Evolutionary conservation across 2,113 vertebrate species (phyloP).

Genomic region (Caranx melampygus): DNA sequence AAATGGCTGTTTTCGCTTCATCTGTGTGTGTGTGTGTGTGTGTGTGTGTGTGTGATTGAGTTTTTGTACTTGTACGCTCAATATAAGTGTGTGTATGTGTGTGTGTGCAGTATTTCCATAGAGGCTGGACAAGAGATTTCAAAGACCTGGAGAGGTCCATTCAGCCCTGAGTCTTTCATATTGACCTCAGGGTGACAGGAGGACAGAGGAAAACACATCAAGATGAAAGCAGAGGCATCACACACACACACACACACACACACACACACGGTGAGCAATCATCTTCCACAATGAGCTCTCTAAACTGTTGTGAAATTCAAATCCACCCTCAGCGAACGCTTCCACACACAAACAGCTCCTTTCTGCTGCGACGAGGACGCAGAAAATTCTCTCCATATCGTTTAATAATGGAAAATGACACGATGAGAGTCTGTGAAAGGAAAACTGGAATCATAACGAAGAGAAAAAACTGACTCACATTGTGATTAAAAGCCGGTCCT

Average conservation of each 20-base stretch:
- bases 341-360: constrained; percentile 40
- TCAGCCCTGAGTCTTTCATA: constrained; percentile 81
- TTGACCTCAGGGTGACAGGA: constrained; percentile 76
- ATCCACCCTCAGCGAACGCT: constrained; percentile 35
- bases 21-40: constrained; percentile 22
- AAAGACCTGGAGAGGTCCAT: constrained; percentile 76
- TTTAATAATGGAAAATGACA: constrained; percentile 15
- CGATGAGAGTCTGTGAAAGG: not conserved
- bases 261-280: constrained; percentile 44
- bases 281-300: constrained; percentile 42
- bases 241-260: constrained; percentile 38
- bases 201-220: constrained; percentile 59
- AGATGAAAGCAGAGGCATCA: constrained; percentile 75
- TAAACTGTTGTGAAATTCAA: constrained; percentile 62
- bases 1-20: constrained; percentile 72
- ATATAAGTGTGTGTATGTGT: constrained; percentile 25
- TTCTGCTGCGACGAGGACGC: not conserved
- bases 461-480: constrained; percentile 2
- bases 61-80: constrained; percentile 51
- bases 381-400: constrained; percentile 14
- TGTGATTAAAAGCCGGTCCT: constrained; percentile 22
- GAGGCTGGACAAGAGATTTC: constrained; percentile 63
- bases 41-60: constrained; percentile 55
- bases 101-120: constrained; percentile 54
- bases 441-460: not conserved